Evolutionary conservation across 2,888 invertebrate genomes (phyloP), one percentile per base, ranked within the genome.

Genomic region (Cecidostiba fungosa): DNA sequence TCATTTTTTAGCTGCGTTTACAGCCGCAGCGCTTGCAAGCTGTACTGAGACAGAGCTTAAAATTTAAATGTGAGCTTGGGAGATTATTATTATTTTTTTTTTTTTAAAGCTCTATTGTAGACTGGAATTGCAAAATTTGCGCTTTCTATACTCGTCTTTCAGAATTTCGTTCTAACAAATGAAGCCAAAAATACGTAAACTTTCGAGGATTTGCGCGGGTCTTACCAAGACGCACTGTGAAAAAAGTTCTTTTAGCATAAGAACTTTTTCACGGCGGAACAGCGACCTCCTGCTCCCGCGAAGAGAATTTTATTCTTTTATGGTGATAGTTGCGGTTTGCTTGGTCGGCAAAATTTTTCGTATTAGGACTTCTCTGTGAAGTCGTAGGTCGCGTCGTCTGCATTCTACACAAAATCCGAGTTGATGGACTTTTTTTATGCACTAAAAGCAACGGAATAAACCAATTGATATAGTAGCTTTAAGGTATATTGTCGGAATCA

Each of bases 281-380:
- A 59, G 6, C 0, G 54, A n/a, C n/a, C 54, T 6, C 23, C 8
- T 8, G n/a, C 8, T 12, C 43, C n/a, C 54, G 23, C n/a, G n/a
- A 59, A 59, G n/a, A 23, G 23, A 59, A 59, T 59, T 59, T 59
- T 59, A 59, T 59, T 59, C 54, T 59, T 59, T 59, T 59, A 59
- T 59, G 54, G 8, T 59, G 54, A 59, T 59, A n/a, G 54, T 59
- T 59, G 6, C 19, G 54, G 54, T 19, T n/a, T n/a, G 23, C 54
- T 59, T 59, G n/a, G 54, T 59, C 8, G 19, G 54, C 54, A 8
- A n/a, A 59, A 59, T 59, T 59, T 23, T 2, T 12, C n/a, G 19
- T 3, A 1, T n/a, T 10, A n/a, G 54, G n/a, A 23, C 8, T 59
- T 59, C 16, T 50, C 12, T 0, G 12, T 12, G n/a, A n/a, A 23